Percentiles rank a stretch among this genome's conserved stretches.
phyloP scores from a whole-genome alignment of 2,113 vertebrate genomes.

The Colius striatus region DNA sequence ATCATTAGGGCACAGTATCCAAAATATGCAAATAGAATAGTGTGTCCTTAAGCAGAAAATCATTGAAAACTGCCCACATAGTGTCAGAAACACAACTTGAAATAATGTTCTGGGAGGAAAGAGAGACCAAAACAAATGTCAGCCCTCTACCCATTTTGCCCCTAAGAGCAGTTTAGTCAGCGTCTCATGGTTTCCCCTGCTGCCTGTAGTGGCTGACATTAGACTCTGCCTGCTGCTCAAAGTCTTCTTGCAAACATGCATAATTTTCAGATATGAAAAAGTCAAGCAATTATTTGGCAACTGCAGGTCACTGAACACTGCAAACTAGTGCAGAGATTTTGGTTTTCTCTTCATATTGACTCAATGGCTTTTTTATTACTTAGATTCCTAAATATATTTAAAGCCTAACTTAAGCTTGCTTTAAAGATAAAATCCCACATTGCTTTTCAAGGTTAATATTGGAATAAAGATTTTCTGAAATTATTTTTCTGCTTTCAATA shows the following conservation, averaged over 20 bases:
- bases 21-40: not conserved
- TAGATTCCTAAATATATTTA: not conserved
- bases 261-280: not conserved
- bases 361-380: not conserved
- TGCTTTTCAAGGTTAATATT: not conserved
- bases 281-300: not conserved
- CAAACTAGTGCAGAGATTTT: not conserved
- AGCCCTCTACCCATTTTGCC: not conserved
- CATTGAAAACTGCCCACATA: not conserved
- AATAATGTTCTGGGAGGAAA: not conserved
- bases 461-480: not conserved
- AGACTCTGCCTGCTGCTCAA: not conserved
- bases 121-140: not conserved
- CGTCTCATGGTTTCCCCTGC: fast-evolving
- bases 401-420: not conserved
- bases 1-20: not conserved
- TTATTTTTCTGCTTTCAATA: not conserved
- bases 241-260: not conserved
- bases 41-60: not conserved
- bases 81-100: not conserved
- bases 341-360: not conserved
- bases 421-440: not conserved
- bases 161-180: fast-evolving
- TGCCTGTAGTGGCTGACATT: fast-evolving
- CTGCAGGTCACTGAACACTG: not conserved